These are phyloP conservation scores for Acanthisitta chloris DNA, from an alignment of 2,113 vertebrate genomes.

Conservation along the genomic window DNA sequence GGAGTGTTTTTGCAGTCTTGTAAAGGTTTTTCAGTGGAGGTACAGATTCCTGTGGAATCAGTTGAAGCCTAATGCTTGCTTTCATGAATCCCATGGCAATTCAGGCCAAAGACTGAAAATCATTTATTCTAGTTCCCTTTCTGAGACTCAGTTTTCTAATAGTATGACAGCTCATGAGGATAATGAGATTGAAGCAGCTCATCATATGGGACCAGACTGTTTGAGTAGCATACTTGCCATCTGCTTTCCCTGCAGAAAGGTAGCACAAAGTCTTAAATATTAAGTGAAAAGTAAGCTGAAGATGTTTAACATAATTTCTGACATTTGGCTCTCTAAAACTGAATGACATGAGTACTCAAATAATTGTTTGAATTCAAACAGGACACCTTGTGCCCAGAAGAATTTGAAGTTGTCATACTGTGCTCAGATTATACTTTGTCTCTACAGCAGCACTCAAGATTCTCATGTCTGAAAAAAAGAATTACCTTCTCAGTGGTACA, in stretches of 20 bases:
- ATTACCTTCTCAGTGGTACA: not conserved
- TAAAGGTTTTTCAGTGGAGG: not conserved
- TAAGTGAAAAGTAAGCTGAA: not conserved
- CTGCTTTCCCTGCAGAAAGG: not conserved
- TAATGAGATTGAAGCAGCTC: not conserved
- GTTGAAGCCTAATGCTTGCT: not conserved
- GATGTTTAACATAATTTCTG: not conserved
- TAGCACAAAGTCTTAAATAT: not conserved
- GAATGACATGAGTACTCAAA: not conserved
- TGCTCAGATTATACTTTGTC: not conserved
- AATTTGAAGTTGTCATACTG: not conserved
- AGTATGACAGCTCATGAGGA: not conserved
- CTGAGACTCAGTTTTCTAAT: not conserved
- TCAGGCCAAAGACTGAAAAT: not conserved
- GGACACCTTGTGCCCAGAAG: not conserved
- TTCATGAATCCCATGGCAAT: not conserved
- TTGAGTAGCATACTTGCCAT: not conserved
- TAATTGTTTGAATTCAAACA: not conserved
- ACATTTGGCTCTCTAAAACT: not conserved
- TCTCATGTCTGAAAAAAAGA: not conserved
- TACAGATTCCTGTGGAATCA: not conserved
- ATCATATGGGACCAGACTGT: not conserved
- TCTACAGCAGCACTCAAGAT: not conserved
- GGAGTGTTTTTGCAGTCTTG: not conserved
- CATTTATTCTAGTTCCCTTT: not conserved